Evolutionary conservation across 2,888 invertebrate species (phyloP).

Genomic region (Eilema depressum): DNA sequence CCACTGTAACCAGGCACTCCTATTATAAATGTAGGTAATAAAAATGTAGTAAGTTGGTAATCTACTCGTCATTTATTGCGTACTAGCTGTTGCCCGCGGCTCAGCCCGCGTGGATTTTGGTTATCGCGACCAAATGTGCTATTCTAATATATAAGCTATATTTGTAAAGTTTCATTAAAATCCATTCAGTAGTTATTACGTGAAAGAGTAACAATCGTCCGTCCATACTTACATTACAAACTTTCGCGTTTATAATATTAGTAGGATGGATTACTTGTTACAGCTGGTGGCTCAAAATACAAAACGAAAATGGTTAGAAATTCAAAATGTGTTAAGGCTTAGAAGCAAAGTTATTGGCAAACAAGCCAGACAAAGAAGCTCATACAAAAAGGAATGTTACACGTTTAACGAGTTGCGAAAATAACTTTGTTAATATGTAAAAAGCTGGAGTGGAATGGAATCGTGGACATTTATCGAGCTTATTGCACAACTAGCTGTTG

Average conservation of each 20-base stretch:
- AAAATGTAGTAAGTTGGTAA: no score
- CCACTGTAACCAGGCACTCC: background rate
- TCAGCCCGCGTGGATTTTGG: no score
- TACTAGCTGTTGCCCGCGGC: no score
- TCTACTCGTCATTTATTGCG: background rate
- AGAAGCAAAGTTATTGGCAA: constrained; percentile 43
- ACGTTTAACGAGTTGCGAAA: constrained; percentile 39
- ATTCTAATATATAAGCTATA: no score
- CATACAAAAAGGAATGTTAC: constrained; percentile 39
- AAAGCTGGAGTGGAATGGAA: background rate
- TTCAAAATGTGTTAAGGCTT: constrained; percentile 43
- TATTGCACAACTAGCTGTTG: no score
- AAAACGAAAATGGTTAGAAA: constrained; percentile 30
- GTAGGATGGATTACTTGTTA: background rate
- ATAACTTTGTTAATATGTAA: constrained; percentile 26
- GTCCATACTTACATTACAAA: no score
- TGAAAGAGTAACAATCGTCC: no score
- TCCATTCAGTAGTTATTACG: no score
- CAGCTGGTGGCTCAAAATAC: constrained; percentile 13
- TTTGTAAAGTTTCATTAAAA: no score
- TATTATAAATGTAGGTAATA: background rate
- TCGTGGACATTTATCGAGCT: no score
- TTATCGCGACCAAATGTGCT: no score
- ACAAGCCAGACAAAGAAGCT: constrained; percentile 47
- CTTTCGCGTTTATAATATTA: no score